A percentile compares a stretch with the other conserved stretches of the same genome.
Evolutionary conservation across 2,113 vertebrate genomes (phyloP).

Genomic region (Austrofundulus limnaeus): DNA sequence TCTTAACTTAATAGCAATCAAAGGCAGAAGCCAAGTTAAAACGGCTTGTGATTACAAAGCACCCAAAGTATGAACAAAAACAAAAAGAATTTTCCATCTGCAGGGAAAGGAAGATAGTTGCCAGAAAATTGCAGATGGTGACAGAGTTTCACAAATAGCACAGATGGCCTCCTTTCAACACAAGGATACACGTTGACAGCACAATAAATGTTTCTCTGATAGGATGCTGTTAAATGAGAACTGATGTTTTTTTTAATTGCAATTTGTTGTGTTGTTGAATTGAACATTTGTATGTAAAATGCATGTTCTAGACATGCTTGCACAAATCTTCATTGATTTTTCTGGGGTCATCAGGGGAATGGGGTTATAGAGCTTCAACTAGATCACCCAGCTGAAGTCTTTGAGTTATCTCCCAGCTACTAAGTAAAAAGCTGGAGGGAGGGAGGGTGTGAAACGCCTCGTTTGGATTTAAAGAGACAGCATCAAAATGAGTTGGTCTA

Average conservation of each 20-base stretch:
- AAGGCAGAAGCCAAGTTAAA: slow-evolving; percentile 38
- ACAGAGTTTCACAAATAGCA: slow-evolving; percentile 15
- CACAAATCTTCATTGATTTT: background rate
- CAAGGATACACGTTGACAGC: background rate
- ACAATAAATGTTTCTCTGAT: slow-evolving; percentile 6
- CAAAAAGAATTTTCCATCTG: slow-evolving; percentile 46
- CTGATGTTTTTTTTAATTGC: too few relatives aligned
- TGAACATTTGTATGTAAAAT: background rate
- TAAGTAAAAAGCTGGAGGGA: too few relatives aligned
- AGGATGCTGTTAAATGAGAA: background rate
- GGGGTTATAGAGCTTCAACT: background rate
- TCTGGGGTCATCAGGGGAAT: background rate
- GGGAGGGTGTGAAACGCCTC: too few relatives aligned
- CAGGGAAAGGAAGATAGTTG: slow-evolving; percentile 10
- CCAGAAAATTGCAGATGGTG: slow-evolving; percentile 39
- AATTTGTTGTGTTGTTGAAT: too few relatives aligned
- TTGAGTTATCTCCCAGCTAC: too few relatives aligned
- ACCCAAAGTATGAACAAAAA: slow-evolving; percentile 48
- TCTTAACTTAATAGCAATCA: slow-evolving; percentile 33
- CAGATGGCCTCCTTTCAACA: slow-evolving; percentile 40
- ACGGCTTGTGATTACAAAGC: slow-evolving; percentile 48
- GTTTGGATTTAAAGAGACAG: too few relatives aligned
- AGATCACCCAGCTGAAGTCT: background rate
- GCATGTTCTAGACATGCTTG: background rate
- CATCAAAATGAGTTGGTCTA: too few relatives aligned